These are phyloP conservation scores for Hippopotamyrus pictus DNA, from an alignment of 2,797 vertebrate species.

Conservation along the genomic window DNA sequence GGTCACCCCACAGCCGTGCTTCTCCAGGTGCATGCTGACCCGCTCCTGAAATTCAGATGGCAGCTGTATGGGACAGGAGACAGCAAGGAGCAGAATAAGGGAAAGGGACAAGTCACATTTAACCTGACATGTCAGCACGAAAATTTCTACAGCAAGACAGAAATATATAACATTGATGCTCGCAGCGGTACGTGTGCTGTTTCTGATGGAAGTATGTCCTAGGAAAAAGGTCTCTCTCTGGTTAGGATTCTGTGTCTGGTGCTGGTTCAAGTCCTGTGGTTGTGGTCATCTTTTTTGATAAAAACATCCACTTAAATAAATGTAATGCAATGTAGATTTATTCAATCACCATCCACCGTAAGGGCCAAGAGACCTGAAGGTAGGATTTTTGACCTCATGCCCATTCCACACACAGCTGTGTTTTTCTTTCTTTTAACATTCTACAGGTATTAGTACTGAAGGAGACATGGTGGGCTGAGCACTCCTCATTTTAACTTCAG, in stretches of 20 bases:
- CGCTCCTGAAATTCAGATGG: constrained; percentile 84
- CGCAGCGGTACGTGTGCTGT: not conserved
- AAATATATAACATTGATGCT: not conserved
- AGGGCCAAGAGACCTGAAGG: not conserved
- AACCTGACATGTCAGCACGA: not conserved
- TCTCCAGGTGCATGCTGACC: constrained; percentile 80
- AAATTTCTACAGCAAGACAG: not conserved
- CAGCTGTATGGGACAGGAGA: constrained; percentile 57
- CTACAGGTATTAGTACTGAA: not conserved
- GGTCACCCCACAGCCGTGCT: constrained; percentile 65
- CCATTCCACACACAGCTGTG: not conserved
- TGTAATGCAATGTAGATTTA: not conserved
- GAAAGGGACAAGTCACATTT: not conserved
- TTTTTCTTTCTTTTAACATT: not conserved
- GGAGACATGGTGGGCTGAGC: not conserved
- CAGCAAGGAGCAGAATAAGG: not conserved
- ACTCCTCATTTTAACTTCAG: not conserved
- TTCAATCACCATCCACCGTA: not conserved
- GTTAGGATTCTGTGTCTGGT: not conserved
- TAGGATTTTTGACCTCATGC: not conserved
- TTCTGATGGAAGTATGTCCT: not conserved
- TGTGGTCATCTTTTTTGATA: not conserved
- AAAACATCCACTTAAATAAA: not conserved
- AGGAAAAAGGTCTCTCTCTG: not conserved
- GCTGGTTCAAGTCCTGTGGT: not conserved